phyloP scores from a whole-genome alignment of 1,140 invertebrate genomes.

The Phenacoccus solenopsis region DNA sequence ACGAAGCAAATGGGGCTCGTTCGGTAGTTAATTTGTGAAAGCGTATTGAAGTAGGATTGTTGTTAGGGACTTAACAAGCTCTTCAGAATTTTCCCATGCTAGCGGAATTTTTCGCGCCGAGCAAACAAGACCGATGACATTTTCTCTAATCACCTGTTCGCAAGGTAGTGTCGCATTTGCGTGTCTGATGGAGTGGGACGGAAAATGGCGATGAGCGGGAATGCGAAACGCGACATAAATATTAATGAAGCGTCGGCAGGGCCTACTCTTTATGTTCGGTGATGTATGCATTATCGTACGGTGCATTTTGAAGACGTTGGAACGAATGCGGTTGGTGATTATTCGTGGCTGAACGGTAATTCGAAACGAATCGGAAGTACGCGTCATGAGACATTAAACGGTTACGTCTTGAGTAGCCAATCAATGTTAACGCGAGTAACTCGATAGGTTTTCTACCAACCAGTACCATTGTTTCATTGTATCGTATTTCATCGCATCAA shows the following conservation, averaged over 20 bases:
- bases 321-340: constrained; percentile 11
- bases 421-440: constrained; percentile 16
- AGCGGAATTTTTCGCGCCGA: too few species aligned
- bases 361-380: constrained; percentile 11
- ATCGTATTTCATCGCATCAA: constrained; percentile 12
- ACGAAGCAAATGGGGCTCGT: neutral
- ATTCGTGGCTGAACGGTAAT: neutral
- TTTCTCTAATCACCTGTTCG: too few species aligned
- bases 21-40: neutral
- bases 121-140: too few species aligned
- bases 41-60: too few species aligned
- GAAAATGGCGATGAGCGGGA: too few species aligned
- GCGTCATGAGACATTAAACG: constrained; percentile 13
- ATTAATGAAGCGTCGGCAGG: neutral
- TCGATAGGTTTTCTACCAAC: constrained; percentile 15
- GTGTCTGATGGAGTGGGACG: too few species aligned
- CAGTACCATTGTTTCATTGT: constrained; percentile 11
- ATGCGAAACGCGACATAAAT: too few species aligned
- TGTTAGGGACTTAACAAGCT: too few species aligned
- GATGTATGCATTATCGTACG: constrained; percentile 9
- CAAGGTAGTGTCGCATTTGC: too few species aligned
- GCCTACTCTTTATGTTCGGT: too few species aligned
- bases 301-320: constrained; percentile 9
- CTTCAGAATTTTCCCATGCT: too few species aligned
- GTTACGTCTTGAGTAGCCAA: constrained; percentile 17